phyloP scores from a whole-genome alignment of 1,140 invertebrate species.

The Zaprionus davidi region DNA sequence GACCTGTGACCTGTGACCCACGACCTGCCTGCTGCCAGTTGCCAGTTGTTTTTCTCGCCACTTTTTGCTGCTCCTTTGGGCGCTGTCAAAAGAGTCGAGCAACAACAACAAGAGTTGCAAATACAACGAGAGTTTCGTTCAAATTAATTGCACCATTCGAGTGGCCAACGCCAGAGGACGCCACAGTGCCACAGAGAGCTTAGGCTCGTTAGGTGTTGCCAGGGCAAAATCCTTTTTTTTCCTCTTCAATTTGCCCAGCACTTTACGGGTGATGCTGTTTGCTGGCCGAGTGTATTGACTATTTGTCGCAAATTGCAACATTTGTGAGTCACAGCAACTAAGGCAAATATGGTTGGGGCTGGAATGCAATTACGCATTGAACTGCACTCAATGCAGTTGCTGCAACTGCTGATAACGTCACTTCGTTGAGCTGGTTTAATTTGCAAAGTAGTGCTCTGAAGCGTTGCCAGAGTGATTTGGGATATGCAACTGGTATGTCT shows the following conservation, averaged over 20 bases:
- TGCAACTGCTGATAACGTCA: background rate
- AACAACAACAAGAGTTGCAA: constrained; percentile 16
- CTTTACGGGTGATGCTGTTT: constrained; percentile 24
- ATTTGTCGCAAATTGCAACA: constrained; percentile 11
- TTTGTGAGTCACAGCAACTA: constrained; percentile 1
- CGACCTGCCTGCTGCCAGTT: constrained; percentile 2
- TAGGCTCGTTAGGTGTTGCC: constrained; percentile 28
- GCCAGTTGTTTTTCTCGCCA: background rate
- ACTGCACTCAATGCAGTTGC: background rate
- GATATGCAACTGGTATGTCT: no score
- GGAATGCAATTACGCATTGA: background rate
- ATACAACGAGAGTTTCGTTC: constrained; percentile 14
- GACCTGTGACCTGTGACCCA: background rate
- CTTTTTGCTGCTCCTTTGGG: constrained; percentile 31
- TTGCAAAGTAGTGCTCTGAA: no score
- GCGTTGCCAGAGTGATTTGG: background rate
- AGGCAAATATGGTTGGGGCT: background rate
- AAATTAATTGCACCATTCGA: constrained; percentile 63
- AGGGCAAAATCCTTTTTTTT: constrained; percentile 1
- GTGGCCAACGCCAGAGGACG: constrained; percentile 14
- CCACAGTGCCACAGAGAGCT: background rate
- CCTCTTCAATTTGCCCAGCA: constrained; percentile 27
- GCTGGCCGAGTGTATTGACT: constrained; percentile 10
- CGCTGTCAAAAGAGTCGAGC: constrained; percentile 22
- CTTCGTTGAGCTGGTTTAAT: constrained; percentile 4